phyloP scores from a whole-genome alignment of 2,888 invertebrate genomes.

The Uropetala carovei region DNA sequence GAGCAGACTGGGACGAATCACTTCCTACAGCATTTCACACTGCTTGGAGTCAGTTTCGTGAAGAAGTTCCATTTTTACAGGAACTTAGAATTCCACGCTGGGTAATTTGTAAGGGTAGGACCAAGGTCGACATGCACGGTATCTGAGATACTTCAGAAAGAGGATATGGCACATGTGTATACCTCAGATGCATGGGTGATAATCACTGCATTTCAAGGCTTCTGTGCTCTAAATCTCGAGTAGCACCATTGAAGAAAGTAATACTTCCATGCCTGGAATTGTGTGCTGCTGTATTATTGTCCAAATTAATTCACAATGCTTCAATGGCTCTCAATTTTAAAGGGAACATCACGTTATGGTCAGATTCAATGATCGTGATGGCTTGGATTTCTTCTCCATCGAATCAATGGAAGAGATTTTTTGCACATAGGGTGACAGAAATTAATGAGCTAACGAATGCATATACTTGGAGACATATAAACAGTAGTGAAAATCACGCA shows the following conservation, averaged over 20 bases:
- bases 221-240: background rate
- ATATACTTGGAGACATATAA: background rate
- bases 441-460: background rate
- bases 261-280: background rate
- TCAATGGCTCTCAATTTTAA: too few species aligned
- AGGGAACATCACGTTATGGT: too few species aligned
- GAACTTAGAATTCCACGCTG: background rate
- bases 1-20: background rate
- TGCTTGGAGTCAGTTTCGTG: background rate
- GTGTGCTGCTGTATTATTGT: background rate
- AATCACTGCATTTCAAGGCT: too few species aligned
- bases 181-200: background rate
- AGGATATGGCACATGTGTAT: constrained; percentile 9
- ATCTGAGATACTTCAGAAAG: constrained; percentile 3
- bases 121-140: too few species aligned
- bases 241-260: background rate
- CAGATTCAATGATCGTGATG: too few species aligned
- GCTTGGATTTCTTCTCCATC: background rate
- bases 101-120: background rate
- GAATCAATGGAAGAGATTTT: constrained; percentile 31
- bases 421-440: constrained; percentile 14
- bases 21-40: background rate
- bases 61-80: constrained; percentile 1
- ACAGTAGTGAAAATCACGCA: background rate
- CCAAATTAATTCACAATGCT: too few species aligned